These are phyloP conservation scores for Malurus melanocephalus DNA, from an alignment of 2,113 vertebrate genomes.

Conservation along the genomic window DNA sequence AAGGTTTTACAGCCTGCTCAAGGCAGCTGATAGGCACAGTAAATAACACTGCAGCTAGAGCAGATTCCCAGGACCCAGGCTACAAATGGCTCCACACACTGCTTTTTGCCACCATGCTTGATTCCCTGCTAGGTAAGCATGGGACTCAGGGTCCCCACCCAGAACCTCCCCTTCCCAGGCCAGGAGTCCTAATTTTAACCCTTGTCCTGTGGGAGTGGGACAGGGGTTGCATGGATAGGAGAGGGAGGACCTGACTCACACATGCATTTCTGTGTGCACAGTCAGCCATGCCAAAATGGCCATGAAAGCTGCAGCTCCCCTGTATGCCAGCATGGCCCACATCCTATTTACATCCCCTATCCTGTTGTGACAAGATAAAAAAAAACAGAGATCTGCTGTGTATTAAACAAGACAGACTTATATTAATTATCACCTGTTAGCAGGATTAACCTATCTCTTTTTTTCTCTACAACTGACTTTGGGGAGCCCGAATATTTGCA, in stretches of 20 bases:
- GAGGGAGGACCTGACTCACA: not conserved
- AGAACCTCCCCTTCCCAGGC: not conserved
- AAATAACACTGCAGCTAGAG: not conserved
- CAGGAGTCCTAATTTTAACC: not conserved
- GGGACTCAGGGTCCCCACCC: not conserved
- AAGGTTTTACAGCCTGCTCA: not conserved
- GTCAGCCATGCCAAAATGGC: fast-evolving
- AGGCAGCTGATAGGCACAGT: not conserved
- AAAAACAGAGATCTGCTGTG: not conserved
- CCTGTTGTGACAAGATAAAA: not conserved
- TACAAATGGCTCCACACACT: not conserved
- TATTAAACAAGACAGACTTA: not conserved
- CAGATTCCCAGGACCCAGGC: not conserved
- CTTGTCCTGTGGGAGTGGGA: not conserved
- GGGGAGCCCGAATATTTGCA: not conserved
- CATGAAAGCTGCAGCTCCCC: not conserved
- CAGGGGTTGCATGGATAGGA: not conserved
- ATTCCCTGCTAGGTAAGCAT: not conserved
- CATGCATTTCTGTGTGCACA: fast-evolving
- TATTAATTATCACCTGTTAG: not conserved
- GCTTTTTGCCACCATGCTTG: not conserved
- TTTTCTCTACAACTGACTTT: not conserved
- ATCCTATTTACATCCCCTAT: not conserved
- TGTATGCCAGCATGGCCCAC: not conserved
- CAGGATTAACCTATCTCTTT: not conserved